These are phyloP conservation scores for Sorex maritimensis DNA, from an alignment of 2,797 vertebrate species.

Conservation along the genomic window DNA sequence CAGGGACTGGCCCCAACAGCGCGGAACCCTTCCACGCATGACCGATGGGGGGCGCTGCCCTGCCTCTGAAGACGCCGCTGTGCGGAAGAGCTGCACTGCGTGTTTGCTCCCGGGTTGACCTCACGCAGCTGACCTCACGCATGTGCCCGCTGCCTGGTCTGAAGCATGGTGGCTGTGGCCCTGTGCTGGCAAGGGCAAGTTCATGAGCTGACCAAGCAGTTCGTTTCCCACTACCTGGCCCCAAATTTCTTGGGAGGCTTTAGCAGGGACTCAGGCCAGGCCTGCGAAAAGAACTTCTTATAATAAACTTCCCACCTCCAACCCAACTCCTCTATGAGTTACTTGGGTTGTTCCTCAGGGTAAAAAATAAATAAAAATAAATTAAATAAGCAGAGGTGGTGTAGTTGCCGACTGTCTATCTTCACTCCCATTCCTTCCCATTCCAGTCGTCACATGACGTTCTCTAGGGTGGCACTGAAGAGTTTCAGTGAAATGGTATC, in stretches of 20 bases:
- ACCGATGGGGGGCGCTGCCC: neutral
- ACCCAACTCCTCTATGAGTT: neutral
- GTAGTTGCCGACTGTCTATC: too few species aligned
- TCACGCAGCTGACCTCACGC: neutral
- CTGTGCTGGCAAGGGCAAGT: neutral
- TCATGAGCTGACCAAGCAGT: too few species aligned
- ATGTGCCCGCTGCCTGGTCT: neutral
- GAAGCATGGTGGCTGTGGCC: neutral
- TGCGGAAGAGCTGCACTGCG: neutral
- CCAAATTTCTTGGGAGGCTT: too few species aligned
- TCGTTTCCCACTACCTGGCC: too few species aligned
- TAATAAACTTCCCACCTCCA: neutral
- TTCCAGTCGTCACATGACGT: too few species aligned
- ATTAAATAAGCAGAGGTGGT: too few species aligned
- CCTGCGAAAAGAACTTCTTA: slow-evolving; percentile 28
- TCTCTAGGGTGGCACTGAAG: too few species aligned
- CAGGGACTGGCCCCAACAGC: neutral
- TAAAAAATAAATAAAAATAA: too few species aligned
- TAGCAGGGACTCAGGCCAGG: neutral
- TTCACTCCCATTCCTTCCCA: too few species aligned
- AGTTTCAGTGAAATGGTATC: too few species aligned
- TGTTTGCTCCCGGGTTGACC: neutral
- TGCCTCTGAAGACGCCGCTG: too few species aligned
- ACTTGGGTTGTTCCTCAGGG: neutral
- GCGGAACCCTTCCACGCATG: neutral